Evolutionary conservation across 2,797 vertebrate species (phyloP).

Genomic region (Argyrosomus regius): DNA sequence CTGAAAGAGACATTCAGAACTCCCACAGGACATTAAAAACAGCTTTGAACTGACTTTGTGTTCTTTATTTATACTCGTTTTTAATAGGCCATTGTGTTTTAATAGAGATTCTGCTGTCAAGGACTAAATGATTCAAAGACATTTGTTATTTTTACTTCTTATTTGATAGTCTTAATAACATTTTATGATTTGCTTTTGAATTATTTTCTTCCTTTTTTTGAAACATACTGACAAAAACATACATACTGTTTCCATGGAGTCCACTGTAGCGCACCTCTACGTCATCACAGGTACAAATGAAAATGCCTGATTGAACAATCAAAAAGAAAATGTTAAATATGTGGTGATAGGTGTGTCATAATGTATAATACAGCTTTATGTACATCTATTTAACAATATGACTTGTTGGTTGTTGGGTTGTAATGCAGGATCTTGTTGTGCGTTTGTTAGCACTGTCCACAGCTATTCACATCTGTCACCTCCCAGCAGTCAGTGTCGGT

Average conservation of each 20-base stretch:
- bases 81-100: conserved; percentile 3
- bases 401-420: not conserved
- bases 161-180: not conserved
- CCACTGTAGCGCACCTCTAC: not conserved
- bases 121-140: not conserved
- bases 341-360: not conserved
- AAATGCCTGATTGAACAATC: not conserved
- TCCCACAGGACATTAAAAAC: conserved; percentile 19
- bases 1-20: conserved; percentile 35
- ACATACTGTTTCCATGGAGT: not conserved
- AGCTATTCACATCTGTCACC: not conserved
- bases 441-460: not conserved
- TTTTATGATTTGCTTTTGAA: not conserved
- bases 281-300: not conserved
- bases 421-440: not conserved
- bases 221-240: not conserved
- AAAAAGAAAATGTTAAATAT: not conserved
- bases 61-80: conserved; percentile 11
- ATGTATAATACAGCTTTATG: not conserved
- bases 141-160: not conserved
- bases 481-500: no score
- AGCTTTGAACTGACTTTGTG: conserved; percentile 19
- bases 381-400: no score
- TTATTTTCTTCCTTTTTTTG: not conserved
- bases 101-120: not conserved